These are phyloP conservation scores for Coronaproctus castanopsis DNA, from an alignment of 2,888 invertebrate genomes.

Conservation along the genomic window DNA sequence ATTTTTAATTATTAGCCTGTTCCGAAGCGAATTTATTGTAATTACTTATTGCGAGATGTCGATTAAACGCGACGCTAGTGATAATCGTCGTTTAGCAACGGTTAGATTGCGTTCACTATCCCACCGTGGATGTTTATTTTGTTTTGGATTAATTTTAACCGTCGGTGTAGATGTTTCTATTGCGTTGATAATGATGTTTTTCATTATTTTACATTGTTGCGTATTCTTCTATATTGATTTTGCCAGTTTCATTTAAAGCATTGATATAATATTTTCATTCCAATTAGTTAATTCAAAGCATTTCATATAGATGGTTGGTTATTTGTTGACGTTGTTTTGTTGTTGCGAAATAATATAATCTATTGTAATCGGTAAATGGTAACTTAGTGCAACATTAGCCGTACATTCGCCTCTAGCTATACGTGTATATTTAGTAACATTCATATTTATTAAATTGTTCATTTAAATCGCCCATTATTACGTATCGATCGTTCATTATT, in stretches of 20 bases:
- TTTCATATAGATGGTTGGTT: too few species aligned
- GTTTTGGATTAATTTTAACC: background rate
- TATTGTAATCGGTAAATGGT: background rate
- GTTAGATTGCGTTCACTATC: background rate
- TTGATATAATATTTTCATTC: too few species aligned
- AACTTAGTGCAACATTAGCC: background rate
- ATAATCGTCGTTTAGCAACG: background rate
- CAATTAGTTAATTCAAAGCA: too few species aligned
- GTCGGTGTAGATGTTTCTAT: background rate
- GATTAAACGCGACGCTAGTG: background rate
- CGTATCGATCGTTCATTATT: background rate
- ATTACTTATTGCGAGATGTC: background rate
- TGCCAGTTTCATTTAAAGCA: too few species aligned
- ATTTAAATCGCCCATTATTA: background rate
- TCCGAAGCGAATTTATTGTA: background rate
- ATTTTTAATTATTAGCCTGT: background rate
- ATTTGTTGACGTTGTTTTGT: too few species aligned
- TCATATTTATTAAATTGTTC: background rate
- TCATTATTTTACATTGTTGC: too few species aligned
- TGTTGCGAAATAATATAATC: too few species aligned
- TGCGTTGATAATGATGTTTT: background rate
- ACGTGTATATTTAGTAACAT: background rate
- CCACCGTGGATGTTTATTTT: background rate
- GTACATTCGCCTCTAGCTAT: background rate
- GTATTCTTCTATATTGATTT: too few species aligned